Evolutionary conservation across 2,888 invertebrate species (phyloP), one percentile per base, ranked within the genome.

Genomic region (Oligia latruncula): DNA sequence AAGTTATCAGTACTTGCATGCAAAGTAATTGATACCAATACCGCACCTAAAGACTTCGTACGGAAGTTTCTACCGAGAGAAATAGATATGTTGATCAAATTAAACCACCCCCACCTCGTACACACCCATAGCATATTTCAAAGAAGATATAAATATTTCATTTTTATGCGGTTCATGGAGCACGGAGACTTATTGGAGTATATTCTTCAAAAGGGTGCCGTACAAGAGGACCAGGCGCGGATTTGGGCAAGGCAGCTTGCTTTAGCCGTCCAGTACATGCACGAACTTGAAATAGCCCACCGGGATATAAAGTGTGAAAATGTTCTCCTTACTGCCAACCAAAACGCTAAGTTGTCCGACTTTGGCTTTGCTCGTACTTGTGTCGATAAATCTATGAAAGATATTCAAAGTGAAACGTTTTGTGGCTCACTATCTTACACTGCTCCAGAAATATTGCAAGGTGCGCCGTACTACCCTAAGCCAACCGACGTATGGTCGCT

Each of bases 401-500:
- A 96, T 52, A 93, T 98, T 29, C 95, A 97, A 74, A 98, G 98
- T 90, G 97, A 98, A 89, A 99, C 99, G 0, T 99, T 98, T 93
- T 99, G 99, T 92, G 99, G 99, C 0, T 98, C 98, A 0, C 95
- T 98, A 35, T 98, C 98, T 0, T 99, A 99, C 91, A 98, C 98
- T 0, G 98, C 99, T 0, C 99, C 99, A 0, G 99, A 99, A 95
- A 98, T 99, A 81, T 95, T 99, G n/a, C 97, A 98, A 86, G 98
- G 98, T 0, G 95, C 97, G 5, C 98, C 98, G 0, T 98, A 98
- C 91, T 97, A 97, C 87, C 98, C 98, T 0, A 98, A 98, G 94
- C 97, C 97, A 8, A 97, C 98, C 0, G 99, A 99, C 91, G 94
- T 98, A 49, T 99, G 98, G 99, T 98, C 98, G 0, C 95, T 98